Evolutionary conservation across 1,140 invertebrate species (phyloP).

Genomic region (Potamilus streckersoni): DNA sequence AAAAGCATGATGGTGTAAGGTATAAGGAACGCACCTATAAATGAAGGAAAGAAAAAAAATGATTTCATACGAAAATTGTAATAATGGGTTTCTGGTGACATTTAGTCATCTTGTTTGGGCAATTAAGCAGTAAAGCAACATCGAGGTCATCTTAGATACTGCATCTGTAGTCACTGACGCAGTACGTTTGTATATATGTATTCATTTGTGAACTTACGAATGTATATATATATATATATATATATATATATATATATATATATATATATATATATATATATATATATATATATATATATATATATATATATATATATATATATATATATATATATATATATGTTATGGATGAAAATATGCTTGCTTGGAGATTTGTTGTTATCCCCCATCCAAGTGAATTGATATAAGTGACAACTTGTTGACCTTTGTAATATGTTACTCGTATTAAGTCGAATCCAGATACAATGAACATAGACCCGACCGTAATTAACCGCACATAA

Average conservation of each 20-base stretch:
- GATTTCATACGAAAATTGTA: background rate
- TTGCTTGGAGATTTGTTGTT: too few species aligned
- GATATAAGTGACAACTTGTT: too few species aligned
- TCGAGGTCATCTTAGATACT: too few species aligned
- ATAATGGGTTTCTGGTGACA: constrained; percentile 3
- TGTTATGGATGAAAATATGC: too few species aligned
- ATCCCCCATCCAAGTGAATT: too few species aligned
- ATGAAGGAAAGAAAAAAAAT: constrained; percentile 2
- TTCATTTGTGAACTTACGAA: background rate
- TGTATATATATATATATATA: background rate
- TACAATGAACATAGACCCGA: too few species aligned
- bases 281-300: background rate
- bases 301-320: background rate
- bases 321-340: background rate
- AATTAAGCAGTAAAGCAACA: background rate
- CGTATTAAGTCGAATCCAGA: too few species aligned
- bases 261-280: background rate
- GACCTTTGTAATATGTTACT: too few species aligned
- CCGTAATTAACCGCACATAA: too few species aligned
- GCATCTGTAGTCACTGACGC: background rate
- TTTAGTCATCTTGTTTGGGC: background rate
- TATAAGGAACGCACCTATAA: constrained; percentile 61
- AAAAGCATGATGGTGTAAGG: constrained; percentile 62
- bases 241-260: background rate
- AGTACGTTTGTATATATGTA: background rate